Evolutionary conservation across 2,797 vertebrate genomes (phyloP).

Genomic region (Gadopsis bispinosus): DNA sequence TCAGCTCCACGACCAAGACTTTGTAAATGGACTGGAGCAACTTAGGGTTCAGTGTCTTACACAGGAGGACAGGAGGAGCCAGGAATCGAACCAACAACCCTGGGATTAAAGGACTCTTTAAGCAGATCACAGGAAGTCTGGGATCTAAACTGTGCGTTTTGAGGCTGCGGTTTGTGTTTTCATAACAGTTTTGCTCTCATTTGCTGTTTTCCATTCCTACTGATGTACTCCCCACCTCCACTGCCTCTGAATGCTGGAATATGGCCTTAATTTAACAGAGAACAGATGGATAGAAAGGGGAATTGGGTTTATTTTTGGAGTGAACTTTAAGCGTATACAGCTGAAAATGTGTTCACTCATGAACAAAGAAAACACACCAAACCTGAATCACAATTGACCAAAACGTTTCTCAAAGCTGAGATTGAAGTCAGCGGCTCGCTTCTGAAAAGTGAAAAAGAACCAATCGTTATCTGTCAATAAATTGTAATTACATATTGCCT

Average conservation of each 20-base stretch:
- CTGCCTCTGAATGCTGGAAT: constrained; percentile 14
- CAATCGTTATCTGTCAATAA: constrained; percentile 88
- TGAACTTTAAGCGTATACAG: constrained; percentile 12
- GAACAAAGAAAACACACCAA: constrained; percentile 7
- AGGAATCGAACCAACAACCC: no score
- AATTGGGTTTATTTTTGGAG: constrained; percentile 28
- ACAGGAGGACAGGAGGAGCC: no score
- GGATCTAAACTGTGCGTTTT: constrained; percentile 10
- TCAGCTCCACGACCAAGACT: constrained; percentile 43
- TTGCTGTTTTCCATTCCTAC: constrained; percentile 16
- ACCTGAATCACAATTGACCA: neutral
- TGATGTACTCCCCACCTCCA: constrained; percentile 3
- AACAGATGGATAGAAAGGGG: constrained; percentile 28
- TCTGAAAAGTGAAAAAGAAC: constrained; percentile 54
- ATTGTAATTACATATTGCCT: constrained; percentile 88
- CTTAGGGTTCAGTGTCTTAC: no score
- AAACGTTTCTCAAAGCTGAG: constrained; percentile 5
- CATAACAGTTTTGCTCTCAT: constrained; percentile 29
- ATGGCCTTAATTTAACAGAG: constrained; percentile 32
- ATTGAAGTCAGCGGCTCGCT: constrained; percentile 46
- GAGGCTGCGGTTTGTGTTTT: constrained; percentile 25
- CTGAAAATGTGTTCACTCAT: neutral
- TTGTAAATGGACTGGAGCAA: neutral
- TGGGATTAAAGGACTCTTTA: constrained; percentile 20
- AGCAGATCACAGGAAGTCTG: constrained; percentile 48